Percentiles rank a stretch among this genome's conserved stretches.
These are phyloP conservation scores for Prunella strophiata DNA, from an alignment of 2,797 vertebrate species.

Conservation along the genomic window DNA sequence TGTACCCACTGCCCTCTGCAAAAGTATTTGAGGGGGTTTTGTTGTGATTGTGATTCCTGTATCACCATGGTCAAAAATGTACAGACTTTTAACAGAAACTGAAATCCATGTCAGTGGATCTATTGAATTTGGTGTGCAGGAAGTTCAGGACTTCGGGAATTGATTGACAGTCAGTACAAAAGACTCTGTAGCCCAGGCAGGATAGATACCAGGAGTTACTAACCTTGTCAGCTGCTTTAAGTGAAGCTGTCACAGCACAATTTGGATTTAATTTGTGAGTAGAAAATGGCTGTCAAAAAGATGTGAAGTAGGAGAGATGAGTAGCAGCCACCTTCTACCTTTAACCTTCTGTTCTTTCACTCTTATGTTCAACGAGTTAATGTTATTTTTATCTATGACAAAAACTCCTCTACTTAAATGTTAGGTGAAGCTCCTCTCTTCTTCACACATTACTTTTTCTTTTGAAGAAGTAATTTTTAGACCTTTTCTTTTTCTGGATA, in stretches of 20 bases:
- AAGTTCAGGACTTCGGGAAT: neutral
- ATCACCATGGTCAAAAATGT: rapidly evolving
- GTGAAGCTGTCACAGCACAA: neutral
- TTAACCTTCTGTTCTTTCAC: neutral
- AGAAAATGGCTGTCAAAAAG: neutral
- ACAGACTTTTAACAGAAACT: neutral
- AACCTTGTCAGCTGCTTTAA: neutral
- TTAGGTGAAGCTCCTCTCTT: neutral
- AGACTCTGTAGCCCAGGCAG: neutral
- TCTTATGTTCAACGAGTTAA: neutral
- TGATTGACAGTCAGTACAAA: neutral
- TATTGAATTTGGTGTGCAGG: neutral
- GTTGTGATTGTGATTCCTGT: neutral
- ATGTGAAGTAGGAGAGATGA: neutral
- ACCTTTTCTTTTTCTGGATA: neutral
- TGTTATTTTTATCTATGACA: neutral
- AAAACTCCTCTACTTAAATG: neutral
- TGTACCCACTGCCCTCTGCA: neutral
- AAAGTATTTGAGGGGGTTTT: neutral
- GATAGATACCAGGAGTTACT: neutral
- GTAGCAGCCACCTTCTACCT: neutral
- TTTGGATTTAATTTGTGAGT: neutral
- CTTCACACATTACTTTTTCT: neutral
- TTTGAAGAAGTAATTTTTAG: neutral
- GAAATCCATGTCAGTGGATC: neutral